A percentile compares a stretch with the other conserved stretches of the same genome.
These are phyloP conservation scores for Pardalotus punctatus DNA, from an alignment of 2,113 vertebrate genomes.

Conservation along the genomic window DNA sequence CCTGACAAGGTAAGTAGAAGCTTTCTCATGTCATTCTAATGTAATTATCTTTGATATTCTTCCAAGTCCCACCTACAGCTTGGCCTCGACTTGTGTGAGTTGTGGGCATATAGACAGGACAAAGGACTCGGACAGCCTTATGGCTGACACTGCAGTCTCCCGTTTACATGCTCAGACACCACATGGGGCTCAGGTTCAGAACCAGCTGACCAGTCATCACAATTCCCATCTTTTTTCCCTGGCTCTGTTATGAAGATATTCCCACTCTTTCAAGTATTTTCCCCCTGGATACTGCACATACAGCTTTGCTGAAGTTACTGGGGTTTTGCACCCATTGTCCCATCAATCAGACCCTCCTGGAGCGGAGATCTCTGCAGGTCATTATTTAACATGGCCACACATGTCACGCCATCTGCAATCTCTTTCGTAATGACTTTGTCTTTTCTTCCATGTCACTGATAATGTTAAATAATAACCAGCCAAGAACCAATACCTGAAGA, in stretches of 20 bases:
- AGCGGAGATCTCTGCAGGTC: not conserved
- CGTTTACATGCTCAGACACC: not conserved
- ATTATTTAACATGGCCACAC: not conserved
- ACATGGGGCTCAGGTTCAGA: not conserved
- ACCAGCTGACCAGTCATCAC: not conserved
- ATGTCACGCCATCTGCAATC: not conserved
- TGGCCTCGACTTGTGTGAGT: not conserved
- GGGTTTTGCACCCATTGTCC: not conserved
- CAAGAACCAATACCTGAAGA: conserved; percentile 12
- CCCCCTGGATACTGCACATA: too few relatives aligned
- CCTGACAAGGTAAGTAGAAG: not conserved
- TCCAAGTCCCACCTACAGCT: not conserved
- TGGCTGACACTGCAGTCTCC: not conserved
- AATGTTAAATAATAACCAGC: not conserved
- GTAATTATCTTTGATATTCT: not conserved
- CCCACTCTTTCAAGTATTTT: not conserved
- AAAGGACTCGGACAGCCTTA: not conserved
- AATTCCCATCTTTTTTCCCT: not conserved
- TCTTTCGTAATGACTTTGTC: not conserved
- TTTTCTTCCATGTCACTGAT: conserved; percentile 26
- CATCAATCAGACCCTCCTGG: not conserved
- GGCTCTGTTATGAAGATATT: not conserved
- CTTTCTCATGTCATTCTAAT: not conserved
- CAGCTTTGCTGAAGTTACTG: not conserved
- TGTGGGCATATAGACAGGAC: not conserved